Conservation (phyloP, 1,140 invertebrate species). For the Nautilus pompilius region DNA sequence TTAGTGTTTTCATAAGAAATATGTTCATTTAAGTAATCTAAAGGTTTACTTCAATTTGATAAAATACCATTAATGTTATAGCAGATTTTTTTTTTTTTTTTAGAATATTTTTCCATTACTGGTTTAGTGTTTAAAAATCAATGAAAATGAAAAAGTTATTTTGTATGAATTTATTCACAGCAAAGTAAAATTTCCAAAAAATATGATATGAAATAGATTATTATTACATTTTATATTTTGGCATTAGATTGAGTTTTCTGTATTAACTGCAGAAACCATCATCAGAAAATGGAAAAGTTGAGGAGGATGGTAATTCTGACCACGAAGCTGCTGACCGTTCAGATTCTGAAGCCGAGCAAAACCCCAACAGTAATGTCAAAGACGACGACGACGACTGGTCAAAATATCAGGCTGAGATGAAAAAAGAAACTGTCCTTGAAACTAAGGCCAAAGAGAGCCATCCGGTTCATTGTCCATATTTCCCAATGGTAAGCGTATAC, state of each 20-base stretch:
- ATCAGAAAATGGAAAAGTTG: neutral
- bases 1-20: too few species aligned
- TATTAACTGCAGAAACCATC: neutral
- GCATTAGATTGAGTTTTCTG: neutral
- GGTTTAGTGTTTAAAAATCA: too few species aligned
- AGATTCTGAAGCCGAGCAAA: slow-evolving; percentile 42
- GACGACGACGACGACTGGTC: slow-evolving; percentile 63
- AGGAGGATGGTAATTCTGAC: slow-evolving; percentile 24
- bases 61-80: too few species aligned
- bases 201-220: too few species aligned
- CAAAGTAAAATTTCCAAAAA: too few species aligned
- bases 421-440: slow-evolving; percentile 81
- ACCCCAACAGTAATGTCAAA: slow-evolving; percentile 21
- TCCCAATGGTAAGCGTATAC: slow-evolving; percentile 71
- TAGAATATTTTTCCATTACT: too few species aligned
- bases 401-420: slow-evolving; percentile 61
- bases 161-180: too few species aligned
- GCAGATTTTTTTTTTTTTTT: too few species aligned
- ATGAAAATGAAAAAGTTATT: too few species aligned
- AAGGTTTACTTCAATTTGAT: too few species aligned
- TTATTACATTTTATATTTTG: too few species aligned
- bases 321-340: slow-evolving; percentile 51
- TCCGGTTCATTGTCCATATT: slow-evolving; percentile 92
- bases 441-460: slow-evolving; percentile 93
- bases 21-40: too few species aligned